A percentile compares a stretch with the other conserved stretches of the same genome.
Evolutionary conservation across 2,888 invertebrate genomes (phyloP).

Genomic region (Drosophila meridiana): DNA sequence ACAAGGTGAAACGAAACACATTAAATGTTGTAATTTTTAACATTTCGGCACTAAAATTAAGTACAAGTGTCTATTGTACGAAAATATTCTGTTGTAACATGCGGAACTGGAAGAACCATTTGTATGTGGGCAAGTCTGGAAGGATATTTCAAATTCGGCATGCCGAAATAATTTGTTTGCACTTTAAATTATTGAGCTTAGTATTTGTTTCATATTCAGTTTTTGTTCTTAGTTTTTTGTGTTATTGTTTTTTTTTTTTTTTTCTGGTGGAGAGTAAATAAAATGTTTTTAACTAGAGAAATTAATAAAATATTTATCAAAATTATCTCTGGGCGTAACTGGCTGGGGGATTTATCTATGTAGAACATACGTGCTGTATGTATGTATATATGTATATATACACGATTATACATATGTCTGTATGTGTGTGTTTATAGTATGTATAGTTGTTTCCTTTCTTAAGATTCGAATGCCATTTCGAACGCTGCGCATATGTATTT

Average conservation of each 20-base stretch:
- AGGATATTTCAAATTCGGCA: constrained; percentile 32
- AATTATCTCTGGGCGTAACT: constrained; percentile 23
- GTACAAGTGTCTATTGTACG: too few relatives aligned
- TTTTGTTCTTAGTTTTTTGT: neutral
- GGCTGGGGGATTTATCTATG: constrained; percentile 21
- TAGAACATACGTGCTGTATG: constrained; percentile 5
- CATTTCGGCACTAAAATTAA: neutral
- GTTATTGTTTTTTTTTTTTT: neutral
- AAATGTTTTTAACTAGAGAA: constrained; percentile 2
- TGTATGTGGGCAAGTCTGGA: constrained; percentile 2
- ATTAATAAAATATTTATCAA: constrained; percentile 25
- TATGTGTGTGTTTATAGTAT: constrained; percentile 24
- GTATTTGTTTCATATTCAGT: constrained; percentile 1
- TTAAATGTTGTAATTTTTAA: neutral
- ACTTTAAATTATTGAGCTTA: constrained; percentile 19
- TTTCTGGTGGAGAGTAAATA: constrained; percentile 8
- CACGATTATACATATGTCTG: neutral
- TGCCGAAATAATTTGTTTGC: constrained; percentile 21
- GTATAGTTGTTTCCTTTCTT: constrained; percentile 39
- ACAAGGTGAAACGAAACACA: neutral
- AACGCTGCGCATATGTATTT: constrained; percentile 38
- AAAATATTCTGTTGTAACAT: neutral
- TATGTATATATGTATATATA: constrained; percentile 2
- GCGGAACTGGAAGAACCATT: neutral
- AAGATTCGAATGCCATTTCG: constrained; percentile 41